These are phyloP conservation scores for Lagria hirta DNA, from an alignment of 2,888 invertebrate genomes.

Conservation along the genomic window DNA sequence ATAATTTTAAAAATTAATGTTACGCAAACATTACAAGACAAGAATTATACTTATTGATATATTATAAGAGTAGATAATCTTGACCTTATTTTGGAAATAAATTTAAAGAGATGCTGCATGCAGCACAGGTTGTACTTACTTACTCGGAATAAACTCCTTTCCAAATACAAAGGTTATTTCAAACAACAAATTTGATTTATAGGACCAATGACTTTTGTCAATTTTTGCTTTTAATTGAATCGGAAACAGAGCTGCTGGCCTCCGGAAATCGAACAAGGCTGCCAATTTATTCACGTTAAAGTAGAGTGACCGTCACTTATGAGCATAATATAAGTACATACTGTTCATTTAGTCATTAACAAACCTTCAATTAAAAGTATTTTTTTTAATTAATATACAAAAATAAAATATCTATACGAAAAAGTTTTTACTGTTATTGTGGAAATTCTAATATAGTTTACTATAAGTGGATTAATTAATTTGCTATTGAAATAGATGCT, in stretches of 20 bases:
- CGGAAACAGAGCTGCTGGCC: constrained; percentile 48
- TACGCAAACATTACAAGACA: no score
- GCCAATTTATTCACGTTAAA: constrained; percentile 30
- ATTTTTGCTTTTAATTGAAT: constrained; percentile 43
- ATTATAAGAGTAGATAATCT: constrained; percentile 40
- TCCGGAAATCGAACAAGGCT: constrained; percentile 49
- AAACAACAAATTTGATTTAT: constrained; percentile 13
- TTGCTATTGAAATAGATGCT: constrained; percentile 14
- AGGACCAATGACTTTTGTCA: constrained; percentile 4
- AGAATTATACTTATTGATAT: no score
- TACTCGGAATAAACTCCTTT: constrained; percentile 10
- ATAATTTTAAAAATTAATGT: no score
- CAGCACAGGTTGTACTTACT: constrained; percentile 9
- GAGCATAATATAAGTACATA: constrained; percentile 13
- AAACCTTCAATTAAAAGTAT: constrained; percentile 10
- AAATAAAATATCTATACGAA: neutral
- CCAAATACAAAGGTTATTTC: constrained; percentile 15
- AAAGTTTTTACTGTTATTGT: neutral
- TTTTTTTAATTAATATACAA: neutral
- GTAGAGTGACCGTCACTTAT: constrained; percentile 24
- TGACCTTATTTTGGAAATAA: constrained; percentile 38
- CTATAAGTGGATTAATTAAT: constrained; percentile 5
- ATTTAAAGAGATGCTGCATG: constrained; percentile 22
- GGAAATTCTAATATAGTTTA: no score
- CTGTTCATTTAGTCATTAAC: constrained; percentile 6